Percentiles rank a stretch among this genome's conserved stretches.
These are phyloP conservation scores for Lycaon pictus DNA, from an alignment of 2,113 vertebrate genomes.

Conservation along the genomic window DNA sequence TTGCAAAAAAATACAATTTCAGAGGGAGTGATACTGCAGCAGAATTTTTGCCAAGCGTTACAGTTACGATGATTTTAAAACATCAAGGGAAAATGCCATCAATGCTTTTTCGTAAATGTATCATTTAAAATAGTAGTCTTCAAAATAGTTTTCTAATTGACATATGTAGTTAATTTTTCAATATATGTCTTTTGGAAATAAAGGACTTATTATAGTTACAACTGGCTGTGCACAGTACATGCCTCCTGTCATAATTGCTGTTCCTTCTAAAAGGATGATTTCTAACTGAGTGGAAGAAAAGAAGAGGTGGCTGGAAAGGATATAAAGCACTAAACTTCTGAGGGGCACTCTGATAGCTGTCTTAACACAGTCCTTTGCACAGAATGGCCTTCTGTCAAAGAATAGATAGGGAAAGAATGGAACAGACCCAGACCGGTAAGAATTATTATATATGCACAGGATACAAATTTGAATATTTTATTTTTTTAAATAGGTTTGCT, in stretches of 20 bases:
- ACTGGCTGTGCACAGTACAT: neutral
- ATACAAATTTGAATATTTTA: neutral
- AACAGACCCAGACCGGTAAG: neutral
- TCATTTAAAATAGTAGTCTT: constrained; percentile 21
- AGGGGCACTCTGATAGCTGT: neutral
- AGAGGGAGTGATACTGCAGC: neutral
- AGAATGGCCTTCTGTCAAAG: fast-evolving
- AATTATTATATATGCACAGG: neutral
- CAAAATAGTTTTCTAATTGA: constrained; percentile 27
- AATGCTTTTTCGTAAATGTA: neutral
- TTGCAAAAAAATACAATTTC: neutral
- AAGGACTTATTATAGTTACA: neutral
- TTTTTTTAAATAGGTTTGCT: neutral
- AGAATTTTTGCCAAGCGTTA: neutral
- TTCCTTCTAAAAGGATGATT: neutral
- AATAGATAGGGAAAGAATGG: neutral
- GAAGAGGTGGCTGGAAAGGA: neutral
- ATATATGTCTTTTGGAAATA: neutral
- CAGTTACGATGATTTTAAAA: neutral
- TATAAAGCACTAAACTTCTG: neutral
- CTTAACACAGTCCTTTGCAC: neutral
- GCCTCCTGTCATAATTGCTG: neutral
- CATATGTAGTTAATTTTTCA: neutral
- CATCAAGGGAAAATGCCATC: neutral
- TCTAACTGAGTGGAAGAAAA: neutral